Evolutionary conservation across 92 coral and sea anemone genomes (phyloP).

Genomic region (Bergia puertoricense): DNA sequence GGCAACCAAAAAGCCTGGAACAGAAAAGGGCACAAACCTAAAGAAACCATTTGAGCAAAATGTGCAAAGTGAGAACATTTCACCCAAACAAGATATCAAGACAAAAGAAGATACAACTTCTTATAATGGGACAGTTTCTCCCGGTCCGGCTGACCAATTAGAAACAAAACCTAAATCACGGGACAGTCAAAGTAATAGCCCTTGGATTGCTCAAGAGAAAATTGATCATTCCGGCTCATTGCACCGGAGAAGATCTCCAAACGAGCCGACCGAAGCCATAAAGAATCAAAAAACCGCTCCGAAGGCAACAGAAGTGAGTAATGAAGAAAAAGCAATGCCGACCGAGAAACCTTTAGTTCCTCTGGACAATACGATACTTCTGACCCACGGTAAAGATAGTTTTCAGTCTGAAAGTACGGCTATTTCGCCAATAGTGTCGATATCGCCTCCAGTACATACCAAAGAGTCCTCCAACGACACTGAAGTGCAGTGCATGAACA

Average conservation of each 20-base stretch:
- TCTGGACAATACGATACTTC: neutral
- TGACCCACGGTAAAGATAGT: neutral
- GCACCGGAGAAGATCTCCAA: neutral
- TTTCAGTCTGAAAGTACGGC: neutral
- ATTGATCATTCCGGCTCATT: neutral
- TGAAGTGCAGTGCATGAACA: neutral
- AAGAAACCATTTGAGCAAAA: neutral
- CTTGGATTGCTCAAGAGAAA: slow-evolving; percentile 38
- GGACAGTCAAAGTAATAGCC: slow-evolving; percentile 23
- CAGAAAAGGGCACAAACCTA: neutral
- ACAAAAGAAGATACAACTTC: neutral
- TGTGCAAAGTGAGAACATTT: no score
- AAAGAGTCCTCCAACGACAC: neutral
- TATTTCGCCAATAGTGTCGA: neutral
- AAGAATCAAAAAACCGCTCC: slow-evolving; percentile 7
- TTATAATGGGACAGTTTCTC: neutral
- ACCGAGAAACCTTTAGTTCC: neutral
- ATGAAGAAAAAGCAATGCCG: neutral
- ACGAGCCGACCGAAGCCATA: neutral
- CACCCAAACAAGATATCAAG: neutral
- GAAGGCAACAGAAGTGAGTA: neutral
- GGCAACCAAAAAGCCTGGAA: neutral
- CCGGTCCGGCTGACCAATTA: slow-evolving; percentile 19
- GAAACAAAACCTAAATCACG: slow-evolving; percentile 9
- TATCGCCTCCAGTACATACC: neutral